A percentile compares a stretch with the other conserved stretches of the same genome.
phyloP scores from a whole-genome alignment of 2,113 vertebrate genomes.

The Phasianus colchicus region DNA sequence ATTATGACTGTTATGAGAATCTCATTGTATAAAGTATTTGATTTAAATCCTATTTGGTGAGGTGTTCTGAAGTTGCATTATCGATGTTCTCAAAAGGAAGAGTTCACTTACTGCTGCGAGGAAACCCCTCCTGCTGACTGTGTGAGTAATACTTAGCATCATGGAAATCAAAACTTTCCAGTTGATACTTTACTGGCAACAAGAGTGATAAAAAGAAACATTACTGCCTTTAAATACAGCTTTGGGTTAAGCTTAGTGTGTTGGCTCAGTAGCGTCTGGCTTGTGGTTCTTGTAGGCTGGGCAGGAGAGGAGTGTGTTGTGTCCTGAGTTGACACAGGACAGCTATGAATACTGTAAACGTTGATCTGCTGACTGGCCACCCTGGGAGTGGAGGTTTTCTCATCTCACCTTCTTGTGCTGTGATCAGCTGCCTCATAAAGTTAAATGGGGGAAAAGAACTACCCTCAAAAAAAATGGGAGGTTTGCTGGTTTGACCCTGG shows the following conservation, averaged over 20 bases:
- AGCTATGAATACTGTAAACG: background rate
- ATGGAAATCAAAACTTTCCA: background rate
- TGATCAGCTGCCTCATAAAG: background rate
- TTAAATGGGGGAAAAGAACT: background rate
- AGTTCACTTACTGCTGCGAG: background rate
- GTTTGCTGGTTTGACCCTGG: background rate
- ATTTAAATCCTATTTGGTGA: background rate
- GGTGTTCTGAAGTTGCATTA: background rate
- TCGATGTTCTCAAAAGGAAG: background rate
- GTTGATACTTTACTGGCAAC: background rate
- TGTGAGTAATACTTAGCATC: background rate
- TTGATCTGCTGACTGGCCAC: background rate
- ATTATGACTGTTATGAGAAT: background rate
- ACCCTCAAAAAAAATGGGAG: rapidly evolving
- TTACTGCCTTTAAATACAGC: background rate
- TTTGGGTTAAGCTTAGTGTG: background rate
- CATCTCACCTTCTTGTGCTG: background rate
- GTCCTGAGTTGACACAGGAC: background rate
- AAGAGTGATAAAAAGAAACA: background rate
- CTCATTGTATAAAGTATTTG: background rate
- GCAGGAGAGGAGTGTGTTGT: background rate
- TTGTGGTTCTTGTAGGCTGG: background rate
- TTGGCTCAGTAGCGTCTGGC: background rate
- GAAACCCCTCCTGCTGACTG: background rate
- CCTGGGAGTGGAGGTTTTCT: background rate